These are phyloP conservation scores for Netelia melanura DNA, from an alignment of 2,888 invertebrate species.

Conservation along the genomic window DNA sequence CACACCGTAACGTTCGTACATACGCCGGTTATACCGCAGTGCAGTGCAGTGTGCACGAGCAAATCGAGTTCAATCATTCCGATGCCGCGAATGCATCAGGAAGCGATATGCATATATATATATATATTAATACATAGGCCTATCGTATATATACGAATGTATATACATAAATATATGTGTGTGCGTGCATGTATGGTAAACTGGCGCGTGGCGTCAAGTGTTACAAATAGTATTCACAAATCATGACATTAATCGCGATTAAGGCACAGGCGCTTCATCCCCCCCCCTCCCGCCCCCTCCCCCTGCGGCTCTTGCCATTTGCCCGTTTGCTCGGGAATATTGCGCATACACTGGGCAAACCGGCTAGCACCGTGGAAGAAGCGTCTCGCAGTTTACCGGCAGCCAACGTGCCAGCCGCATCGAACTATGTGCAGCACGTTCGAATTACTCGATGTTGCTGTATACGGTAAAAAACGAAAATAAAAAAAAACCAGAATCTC, in stretches of 20 bases:
- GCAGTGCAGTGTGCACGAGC: slow-evolving; percentile 18
- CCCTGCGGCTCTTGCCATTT: too few species aligned
- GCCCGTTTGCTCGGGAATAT: neutral
- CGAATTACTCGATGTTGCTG: neutral
- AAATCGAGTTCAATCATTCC: slow-evolving; percentile 59
- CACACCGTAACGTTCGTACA: neutral
- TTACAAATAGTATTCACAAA: slow-evolving; percentile 63
- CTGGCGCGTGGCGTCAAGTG: slow-evolving; percentile 44
- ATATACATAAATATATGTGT: neutral
- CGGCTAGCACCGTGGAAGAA: neutral
- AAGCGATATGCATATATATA: slow-evolving; percentile 7
- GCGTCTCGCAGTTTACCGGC: slow-evolving; percentile 14
- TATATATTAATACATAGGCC: neutral
- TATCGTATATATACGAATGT: neutral
- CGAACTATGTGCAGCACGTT: slow-evolving; percentile 1
- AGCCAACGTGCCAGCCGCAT: slow-evolving; percentile 28
- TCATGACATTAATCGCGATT: slow-evolving; percentile 60
- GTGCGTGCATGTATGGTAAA: neutral
- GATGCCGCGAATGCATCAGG: slow-evolving; percentile 29
- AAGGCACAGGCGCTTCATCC: slow-evolving; percentile 48
- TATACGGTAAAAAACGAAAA: neutral
- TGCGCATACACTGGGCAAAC: neutral
- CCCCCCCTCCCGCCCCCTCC: neutral
- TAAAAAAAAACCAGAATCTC: too few species aligned
- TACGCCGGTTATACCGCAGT: slow-evolving; percentile 11